phyloP scores from a whole-genome alignment of 37 sponge, comb jelly and placozoan species.

The Ianthella basta region DNA sequence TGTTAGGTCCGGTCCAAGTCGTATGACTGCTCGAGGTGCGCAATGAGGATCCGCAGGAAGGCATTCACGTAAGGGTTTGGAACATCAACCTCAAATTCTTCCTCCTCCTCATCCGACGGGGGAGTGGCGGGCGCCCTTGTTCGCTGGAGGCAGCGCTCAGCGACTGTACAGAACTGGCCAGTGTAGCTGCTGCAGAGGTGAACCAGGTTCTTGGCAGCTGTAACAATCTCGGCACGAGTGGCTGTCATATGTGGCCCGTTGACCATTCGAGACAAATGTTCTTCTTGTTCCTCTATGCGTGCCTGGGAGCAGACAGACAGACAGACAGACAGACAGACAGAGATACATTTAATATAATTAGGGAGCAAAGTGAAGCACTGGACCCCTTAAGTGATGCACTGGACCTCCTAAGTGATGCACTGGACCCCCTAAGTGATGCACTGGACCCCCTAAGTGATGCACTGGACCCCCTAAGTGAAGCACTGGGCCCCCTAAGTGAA shows the following conservation, averaged over 20 bases:
- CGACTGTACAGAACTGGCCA: conserved; percentile 39
- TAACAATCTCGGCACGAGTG: conserved; percentile 59
- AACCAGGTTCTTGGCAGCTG: conserved; percentile 52
- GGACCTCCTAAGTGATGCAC: no score
- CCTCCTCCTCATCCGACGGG: conserved; percentile 5
- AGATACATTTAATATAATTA: no score
- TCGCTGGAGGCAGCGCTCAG: conserved; percentile 5
- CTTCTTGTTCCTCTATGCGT: conserved; percentile 73
- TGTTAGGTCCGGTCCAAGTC: conserved; percentile 30
- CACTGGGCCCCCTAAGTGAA: no score
- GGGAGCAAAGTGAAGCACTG: no score
- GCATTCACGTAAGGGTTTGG: background rate
- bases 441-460: no score
- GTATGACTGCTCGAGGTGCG: background rate
- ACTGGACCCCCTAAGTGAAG: no score
- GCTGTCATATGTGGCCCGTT: conserved; percentile 71
- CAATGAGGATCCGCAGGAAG: conserved; percentile 5
- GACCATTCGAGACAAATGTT: conserved; percentile 76
- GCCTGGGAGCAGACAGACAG: conserved; percentile 38
- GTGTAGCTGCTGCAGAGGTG: conserved; percentile 41
- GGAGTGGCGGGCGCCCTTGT: background rate
- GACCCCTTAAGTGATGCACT: no score
- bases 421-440: no score
- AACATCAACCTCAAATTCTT: background rate
- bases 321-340: background rate